Conservation (phyloP, 2,888 invertebrate genomes). For the Steinernema carpocapsae region DNA sequence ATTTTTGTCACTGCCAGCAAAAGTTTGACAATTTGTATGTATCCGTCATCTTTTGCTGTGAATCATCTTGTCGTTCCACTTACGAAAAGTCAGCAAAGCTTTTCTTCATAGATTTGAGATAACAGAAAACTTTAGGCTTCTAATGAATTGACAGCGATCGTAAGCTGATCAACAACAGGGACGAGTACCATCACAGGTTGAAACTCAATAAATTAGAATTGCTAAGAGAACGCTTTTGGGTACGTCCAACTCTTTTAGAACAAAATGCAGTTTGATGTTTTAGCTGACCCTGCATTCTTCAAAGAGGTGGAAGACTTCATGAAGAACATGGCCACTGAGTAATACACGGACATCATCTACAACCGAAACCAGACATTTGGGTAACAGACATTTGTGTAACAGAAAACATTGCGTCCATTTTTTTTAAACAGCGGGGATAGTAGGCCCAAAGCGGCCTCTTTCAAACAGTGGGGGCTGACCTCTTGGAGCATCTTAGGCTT, state of each 20-base stretch:
- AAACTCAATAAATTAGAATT: slow-evolving; percentile 89
- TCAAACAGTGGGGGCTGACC: no score
- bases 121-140: slow-evolving; percentile 71
- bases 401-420: no score
- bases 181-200: slow-evolving; percentile 77
- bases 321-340: slow-evolving; percentile 75
- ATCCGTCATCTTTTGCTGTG: slow-evolving; percentile 85
- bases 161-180: not conserved
- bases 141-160: not conserved
- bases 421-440: no score
- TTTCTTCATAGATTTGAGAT: not conserved
- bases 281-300: slow-evolving; percentile 74
- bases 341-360: not conserved
- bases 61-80: slow-evolving; percentile 76
- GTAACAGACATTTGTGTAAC: no score
- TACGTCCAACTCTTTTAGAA: no score
- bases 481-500: no score
- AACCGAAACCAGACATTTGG: slow-evolving; percentile 78
- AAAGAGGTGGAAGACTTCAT: slow-evolving; percentile 76
- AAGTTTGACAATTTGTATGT: no score
- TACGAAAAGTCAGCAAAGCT: not conserved
- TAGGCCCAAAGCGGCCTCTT: no score
- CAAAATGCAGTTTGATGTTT: not conserved
- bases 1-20: no score
- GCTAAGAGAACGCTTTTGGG: slow-evolving; percentile 74